Evolutionary conservation across 2,888 invertebrate genomes (phyloP), one percentile per base, ranked within the genome.

Genomic region (Atherix ibis): DNA sequence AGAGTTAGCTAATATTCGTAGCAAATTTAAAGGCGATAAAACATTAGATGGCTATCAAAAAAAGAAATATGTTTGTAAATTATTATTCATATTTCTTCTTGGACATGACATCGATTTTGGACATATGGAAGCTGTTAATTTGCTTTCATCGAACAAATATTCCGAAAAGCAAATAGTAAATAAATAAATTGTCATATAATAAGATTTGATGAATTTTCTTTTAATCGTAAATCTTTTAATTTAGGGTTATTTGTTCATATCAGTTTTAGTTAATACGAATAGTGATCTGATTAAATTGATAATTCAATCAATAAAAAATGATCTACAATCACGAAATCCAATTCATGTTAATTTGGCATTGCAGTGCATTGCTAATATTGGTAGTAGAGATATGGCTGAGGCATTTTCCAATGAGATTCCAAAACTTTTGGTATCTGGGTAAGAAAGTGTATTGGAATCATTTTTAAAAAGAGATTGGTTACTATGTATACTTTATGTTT

Each of bases 41-140:
- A 97, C 98, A 32, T 70, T 99, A 39, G 98, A 99, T 70, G 98
- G 98, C 26, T 99, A 99, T 65, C 97, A 99, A 62, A 99, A 99
- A 75, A 99, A 99, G 71, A 99, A 99, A 68, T 99, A 99, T 71
- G 98, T 99, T 40, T 99, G 98, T 69, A 99, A 99, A 66, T 70
- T 99, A 47, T 68, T 99, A 45, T 99, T 99, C 68, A 99, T 99
- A 62, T 99, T 98, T 66, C 71, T 99, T 45, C 76, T 99, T 50
- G 98, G 98, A 45, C 97, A 99, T 66, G 98, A 99, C 66, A 98
- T 99, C 61, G 98, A 99, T 67, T 99, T 99, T 64, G 98, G 98
- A 43, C 97, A 98, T 65, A 98, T 98, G 97, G 98, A 99, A 67
- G 98, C 98, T 34, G 98, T 99, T 48, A 99, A 99, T 64, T 70